Evolutionary conservation across 2,797 vertebrate species (phyloP).

Genomic region (Hypotaenidia philippensis): DNA sequence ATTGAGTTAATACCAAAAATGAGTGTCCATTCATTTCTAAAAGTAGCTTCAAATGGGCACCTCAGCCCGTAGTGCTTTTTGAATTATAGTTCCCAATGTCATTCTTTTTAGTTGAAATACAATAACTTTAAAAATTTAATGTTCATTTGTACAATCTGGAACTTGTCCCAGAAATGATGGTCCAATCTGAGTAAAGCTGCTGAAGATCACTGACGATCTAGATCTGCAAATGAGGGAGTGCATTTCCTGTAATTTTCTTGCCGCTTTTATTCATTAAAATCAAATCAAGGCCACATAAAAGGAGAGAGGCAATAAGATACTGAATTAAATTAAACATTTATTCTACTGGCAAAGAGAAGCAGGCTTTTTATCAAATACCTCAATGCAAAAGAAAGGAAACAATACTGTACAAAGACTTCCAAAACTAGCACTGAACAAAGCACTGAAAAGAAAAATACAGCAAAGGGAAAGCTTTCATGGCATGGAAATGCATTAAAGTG

Average conservation of each 20-base stretch:
- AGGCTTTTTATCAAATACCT: neutral
- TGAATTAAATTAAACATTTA: slow-evolving; percentile 17
- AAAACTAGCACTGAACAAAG: neutral
- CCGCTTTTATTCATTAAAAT: slow-evolving; percentile 18
- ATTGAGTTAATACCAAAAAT: slow-evolving; percentile 43
- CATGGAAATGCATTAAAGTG: neutral
- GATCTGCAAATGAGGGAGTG: neutral
- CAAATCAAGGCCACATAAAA: neutral
- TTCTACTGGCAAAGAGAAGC: neutral
- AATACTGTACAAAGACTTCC: neutral
- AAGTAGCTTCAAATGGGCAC: slow-evolving; percentile 35
- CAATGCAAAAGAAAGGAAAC: neutral
- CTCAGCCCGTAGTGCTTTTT: neutral
- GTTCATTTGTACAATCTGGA: slow-evolving; percentile 16
- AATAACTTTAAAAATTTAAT: slow-evolving; percentile 9
- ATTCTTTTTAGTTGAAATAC: slow-evolving; percentile 14
- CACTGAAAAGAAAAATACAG: neutral
- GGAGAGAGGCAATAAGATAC: neutral
- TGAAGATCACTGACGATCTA: neutral
- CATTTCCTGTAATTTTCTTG: slow-evolving; percentile 1
- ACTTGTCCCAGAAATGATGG: neutral
- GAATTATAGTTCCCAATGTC: neutral
- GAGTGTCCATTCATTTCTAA: slow-evolving; percentile 9
- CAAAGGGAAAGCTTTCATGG: neutral
- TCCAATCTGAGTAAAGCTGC: neutral